Percentiles rank a stretch among this genome's conserved stretches.
These are phyloP conservation scores for Nymphalis io DNA, from an alignment of 1,140 invertebrate genomes.

Conservation along the genomic window DNA sequence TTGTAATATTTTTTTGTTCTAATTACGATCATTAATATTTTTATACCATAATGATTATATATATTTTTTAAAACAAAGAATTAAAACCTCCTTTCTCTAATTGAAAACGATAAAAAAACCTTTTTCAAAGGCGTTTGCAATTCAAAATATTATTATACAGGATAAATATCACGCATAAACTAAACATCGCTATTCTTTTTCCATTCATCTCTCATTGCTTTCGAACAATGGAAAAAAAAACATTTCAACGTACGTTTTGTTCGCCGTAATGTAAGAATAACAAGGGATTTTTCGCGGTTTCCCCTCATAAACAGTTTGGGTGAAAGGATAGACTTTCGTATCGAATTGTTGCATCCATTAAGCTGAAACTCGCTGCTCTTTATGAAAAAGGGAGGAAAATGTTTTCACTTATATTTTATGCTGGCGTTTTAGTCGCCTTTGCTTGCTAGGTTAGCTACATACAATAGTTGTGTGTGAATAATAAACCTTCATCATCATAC, in stretches of 20 bases:
- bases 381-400: conserved; percentile 29
- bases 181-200: conserved; percentile 34
- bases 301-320: conserved; percentile 63
- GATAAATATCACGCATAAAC: conserved; percentile 17
- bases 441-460: background rate
- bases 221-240: conserved; percentile 53
- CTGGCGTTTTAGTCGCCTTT: conserved; percentile 18
- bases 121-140: too few species aligned
- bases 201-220: conserved; percentile 38
- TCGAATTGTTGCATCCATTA: conserved; percentile 59
- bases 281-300: conserved; percentile 54
- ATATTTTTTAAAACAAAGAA: too few species aligned
- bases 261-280: conserved; percentile 64
- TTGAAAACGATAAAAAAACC: too few species aligned
- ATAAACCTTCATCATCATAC: background rate
- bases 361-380: conserved; percentile 40
- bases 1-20: too few species aligned
- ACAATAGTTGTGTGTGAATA: background rate
- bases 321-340: conserved; percentile 55
- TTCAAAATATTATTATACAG: background rate
- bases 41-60: too few species aligned
- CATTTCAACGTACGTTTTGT: conserved; percentile 59
- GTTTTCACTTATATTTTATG: conserved; percentile 30
- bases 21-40: too few species aligned
- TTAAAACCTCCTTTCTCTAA: too few species aligned